Conservation (phyloP, 2,797 vertebrate genomes). For the Podarcis siculus region DNA sequence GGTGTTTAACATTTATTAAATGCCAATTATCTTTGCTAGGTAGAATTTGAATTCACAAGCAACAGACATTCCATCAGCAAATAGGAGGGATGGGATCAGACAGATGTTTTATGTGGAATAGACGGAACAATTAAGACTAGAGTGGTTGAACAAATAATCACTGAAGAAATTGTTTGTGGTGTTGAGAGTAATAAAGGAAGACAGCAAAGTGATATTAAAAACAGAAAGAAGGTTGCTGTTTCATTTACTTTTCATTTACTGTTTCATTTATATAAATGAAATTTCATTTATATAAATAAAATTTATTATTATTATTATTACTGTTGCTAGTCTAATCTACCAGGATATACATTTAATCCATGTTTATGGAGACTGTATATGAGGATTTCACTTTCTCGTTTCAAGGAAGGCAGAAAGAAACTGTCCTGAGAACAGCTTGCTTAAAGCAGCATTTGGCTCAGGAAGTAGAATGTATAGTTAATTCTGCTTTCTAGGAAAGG, state of each 20-base stretch:
- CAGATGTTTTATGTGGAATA: not conserved
- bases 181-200: not conserved
- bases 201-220: not conserved
- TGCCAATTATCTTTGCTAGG: not conserved
- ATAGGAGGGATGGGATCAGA: not conserved
- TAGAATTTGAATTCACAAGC: not conserved
- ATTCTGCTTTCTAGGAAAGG: not conserved
- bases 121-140: not conserved
- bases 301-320: too few species aligned
- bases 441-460: not conserved
- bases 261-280: too few species aligned
- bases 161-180: not conserved
- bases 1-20: not conserved
- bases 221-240: not conserved
- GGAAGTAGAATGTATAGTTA: not conserved
- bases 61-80: not conserved
- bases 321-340: not conserved
- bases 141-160: not conserved
- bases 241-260: too few species aligned
- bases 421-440: not conserved
- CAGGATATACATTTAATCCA: not conserved
- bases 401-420: not conserved
- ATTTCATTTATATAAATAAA: too few species aligned
- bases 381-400: not conserved
- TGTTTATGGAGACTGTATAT: not conserved